These are phyloP conservation scores for Pseudachorutes palmiensis DNA, from an alignment of 1,140 invertebrate species.

Conservation along the genomic window DNA sequence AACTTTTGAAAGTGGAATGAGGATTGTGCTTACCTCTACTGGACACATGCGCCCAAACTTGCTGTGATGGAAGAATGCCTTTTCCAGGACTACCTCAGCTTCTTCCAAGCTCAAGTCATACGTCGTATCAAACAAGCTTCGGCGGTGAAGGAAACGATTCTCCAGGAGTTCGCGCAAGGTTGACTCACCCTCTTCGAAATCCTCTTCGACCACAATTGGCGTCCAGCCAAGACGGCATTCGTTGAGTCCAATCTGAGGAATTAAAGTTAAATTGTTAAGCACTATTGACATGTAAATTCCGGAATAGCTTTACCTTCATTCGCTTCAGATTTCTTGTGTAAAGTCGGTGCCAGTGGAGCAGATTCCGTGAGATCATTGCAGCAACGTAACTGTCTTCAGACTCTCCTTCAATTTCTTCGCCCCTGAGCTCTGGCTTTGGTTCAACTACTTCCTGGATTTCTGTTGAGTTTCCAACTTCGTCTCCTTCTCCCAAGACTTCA, in stretches of 20 bases:
- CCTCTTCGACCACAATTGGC: constrained; percentile 18
- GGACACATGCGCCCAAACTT: constrained; percentile 28
- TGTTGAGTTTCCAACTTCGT: no score
- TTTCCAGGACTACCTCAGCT: constrained; percentile 23
- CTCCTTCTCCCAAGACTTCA: not conserved
- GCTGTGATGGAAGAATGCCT: constrained; percentile 27
- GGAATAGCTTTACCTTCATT: constrained; percentile 23
- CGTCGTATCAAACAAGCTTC: constrained; percentile 26
- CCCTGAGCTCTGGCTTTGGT: not conserved
- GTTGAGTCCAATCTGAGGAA: constrained; percentile 21
- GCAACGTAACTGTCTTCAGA: not conserved
- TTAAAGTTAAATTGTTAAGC: not conserved
- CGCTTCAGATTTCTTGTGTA: constrained; percentile 12
- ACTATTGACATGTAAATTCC: not conserved
- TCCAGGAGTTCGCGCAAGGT: not conserved
- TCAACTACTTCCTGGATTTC: not conserved
- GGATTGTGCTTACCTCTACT: constrained; percentile 22
- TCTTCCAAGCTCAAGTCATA: constrained; percentile 14
- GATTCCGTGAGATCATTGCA: constrained; percentile 1
- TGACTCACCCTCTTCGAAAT: not conserved
- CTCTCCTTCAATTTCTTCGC: not conserved
- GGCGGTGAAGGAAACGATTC: not conserved
- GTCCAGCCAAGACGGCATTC: constrained; percentile 24
- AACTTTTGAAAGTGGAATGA: not conserved
- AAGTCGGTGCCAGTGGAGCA: constrained; percentile 25